Percentiles rank a stretch among this genome's conserved stretches.
These are phyloP conservation scores for Morinoia aosen DNA, from an alignment of 2,888 invertebrate genomes.

Conservation along the genomic window DNA sequence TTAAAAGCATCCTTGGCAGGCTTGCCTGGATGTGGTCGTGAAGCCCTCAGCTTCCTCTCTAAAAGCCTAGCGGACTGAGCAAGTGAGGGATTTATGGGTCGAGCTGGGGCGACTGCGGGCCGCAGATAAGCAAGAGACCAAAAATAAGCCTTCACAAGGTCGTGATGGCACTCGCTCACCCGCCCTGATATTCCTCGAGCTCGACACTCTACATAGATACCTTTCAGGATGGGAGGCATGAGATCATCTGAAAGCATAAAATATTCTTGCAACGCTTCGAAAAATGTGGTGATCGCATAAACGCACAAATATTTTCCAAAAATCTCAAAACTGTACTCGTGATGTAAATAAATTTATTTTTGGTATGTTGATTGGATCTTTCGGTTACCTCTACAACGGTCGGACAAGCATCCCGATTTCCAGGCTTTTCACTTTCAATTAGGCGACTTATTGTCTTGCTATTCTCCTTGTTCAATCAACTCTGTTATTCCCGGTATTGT, in stretches of 20 bases:
- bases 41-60: slow-evolving; percentile 5
- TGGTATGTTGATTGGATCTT: no score
- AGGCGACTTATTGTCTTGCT: background rate
- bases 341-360: no score
- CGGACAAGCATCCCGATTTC: background rate
- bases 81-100: slow-evolving; percentile 16
- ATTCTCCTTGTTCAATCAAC: background rate
- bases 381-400: background rate
- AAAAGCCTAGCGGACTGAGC: background rate
- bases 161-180: background rate
- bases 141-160: slow-evolving; percentile 14
- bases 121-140: slow-evolving; percentile 30
- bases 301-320: no score
- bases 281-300: background rate
- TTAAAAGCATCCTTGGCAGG: slow-evolving; percentile 22
- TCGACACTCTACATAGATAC: background rate
- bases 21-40: background rate
- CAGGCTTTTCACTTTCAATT: background rate
- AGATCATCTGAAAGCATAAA: background rate
- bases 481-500: background rate
- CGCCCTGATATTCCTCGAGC: background rate
- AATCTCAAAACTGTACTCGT: background rate
- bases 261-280: background rate
- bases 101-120: background rate
- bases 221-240: background rate